phyloP scores from a whole-genome alignment of 2,797 vertebrate species.

The Danio tinwini region DNA sequence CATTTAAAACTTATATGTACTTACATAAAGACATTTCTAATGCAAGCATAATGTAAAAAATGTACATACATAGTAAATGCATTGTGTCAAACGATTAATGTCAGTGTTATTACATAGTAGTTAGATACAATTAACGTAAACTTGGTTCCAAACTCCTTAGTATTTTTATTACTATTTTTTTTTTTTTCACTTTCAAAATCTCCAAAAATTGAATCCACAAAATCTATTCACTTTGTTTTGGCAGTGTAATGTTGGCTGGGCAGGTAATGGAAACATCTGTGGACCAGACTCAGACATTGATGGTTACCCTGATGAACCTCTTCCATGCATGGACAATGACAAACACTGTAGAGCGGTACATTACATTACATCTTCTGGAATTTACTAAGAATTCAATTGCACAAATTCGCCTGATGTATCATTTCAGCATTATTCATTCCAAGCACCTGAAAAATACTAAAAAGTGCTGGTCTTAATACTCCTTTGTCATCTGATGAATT shows the following conservation, averaged over 20 bases:
- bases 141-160: not conserved
- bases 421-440: not conserved
- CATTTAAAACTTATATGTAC: no score
- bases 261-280: slow-evolving; percentile 85
- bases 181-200: not conserved
- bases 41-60: no score
- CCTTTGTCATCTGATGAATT: not conserved
- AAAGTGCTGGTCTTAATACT: not conserved
- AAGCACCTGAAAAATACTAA: not conserved
- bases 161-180: not conserved
- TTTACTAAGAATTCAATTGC: not conserved
- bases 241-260: slow-evolving; percentile 87
- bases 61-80: no score
- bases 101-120: no score
- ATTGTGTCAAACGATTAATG: no score
- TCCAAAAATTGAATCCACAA: no score
- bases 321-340: slow-evolving; percentile 87
- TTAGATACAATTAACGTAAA: no score
- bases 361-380: not conserved
- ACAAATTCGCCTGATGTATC: not conserved
- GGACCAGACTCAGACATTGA: slow-evolving; percentile 86
- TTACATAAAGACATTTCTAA: no score
- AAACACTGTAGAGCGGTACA: slow-evolving; percentile 77
- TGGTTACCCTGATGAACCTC: slow-evolving; percentile 83
- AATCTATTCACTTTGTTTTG: slow-evolving; percentile 5